phyloP scores from a whole-genome alignment of 37 sponge, comb jelly and placozoan genomes.

The Haliclona indistincta region DNA sequence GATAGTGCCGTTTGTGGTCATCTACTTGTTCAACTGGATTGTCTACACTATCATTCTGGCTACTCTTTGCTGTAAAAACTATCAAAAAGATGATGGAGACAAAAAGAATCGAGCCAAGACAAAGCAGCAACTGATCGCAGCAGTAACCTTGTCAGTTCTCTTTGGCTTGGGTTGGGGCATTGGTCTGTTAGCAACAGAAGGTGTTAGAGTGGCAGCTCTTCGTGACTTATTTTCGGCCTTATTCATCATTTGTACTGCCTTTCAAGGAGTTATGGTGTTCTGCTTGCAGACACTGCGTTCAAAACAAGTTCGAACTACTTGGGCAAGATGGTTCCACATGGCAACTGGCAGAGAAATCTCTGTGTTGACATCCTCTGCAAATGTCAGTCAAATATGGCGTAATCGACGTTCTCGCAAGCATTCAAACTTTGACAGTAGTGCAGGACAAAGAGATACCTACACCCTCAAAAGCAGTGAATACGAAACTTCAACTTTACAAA shows the following conservation, averaged over 20 bases:
- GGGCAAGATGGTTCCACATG: slow-evolving; percentile 10
- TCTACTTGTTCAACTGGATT: slow-evolving; percentile 8
- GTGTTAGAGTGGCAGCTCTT: not conserved
- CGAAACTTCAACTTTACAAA: too few species aligned
- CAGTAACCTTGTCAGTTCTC: slow-evolving; percentile 20
- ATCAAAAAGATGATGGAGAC: too few species aligned
- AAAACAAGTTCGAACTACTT: slow-evolving; percentile 28
- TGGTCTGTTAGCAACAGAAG: slow-evolving; percentile 27
- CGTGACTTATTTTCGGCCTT: slow-evolving; percentile 7
- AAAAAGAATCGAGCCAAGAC: not conserved
- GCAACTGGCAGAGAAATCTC: not conserved
- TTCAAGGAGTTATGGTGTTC: slow-evolving; percentile 44
- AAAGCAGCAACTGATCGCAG: slow-evolving; percentile 10
- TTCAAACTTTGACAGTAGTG: too few species aligned
- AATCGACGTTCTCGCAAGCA: too few species aligned
- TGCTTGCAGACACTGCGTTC: slow-evolving; percentile 32
- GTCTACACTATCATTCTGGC: not conserved
- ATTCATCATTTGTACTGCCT: slow-evolving; percentile 34
- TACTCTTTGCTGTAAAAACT: not conserved
- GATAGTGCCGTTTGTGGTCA: not conserved
- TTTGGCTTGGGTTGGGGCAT: slow-evolving; percentile 37
- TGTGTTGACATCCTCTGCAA: slow-evolving; percentile 2
- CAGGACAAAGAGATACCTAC: too few species aligned
- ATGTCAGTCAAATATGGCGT: too few species aligned
- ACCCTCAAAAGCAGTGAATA: too few species aligned